Evolutionary conservation across 2,797 vertebrate genomes (phyloP).

Genomic region (Pyrocephalus nanus): DNA sequence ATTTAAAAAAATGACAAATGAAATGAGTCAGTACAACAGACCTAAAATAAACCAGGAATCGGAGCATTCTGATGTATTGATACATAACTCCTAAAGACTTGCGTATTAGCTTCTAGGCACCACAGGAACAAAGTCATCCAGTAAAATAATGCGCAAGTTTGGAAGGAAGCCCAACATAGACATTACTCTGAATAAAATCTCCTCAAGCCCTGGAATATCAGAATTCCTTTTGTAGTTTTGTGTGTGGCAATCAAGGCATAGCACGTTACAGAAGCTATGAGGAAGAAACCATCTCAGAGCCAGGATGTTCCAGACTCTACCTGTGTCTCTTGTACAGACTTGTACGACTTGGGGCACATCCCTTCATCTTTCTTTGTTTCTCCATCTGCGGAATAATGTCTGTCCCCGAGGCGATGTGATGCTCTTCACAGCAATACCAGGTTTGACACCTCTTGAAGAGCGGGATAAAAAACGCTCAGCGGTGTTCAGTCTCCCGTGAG

Average conservation of each 20-base stretch:
- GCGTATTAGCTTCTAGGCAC: not conserved
- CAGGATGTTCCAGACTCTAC: not conserved
- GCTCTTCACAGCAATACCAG: not conserved
- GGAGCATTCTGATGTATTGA: not conserved
- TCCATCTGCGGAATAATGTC: not conserved
- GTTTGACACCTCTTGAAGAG: not conserved
- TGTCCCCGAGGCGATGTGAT: rapidly evolving
- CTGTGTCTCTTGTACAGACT: not conserved
- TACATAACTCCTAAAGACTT: not conserved
- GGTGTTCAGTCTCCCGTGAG: not conserved
- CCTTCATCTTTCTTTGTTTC: not conserved
- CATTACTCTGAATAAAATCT: not conserved
- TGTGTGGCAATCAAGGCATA: not conserved
- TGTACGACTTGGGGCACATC: not conserved
- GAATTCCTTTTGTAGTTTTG: not conserved
- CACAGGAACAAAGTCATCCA: not conserved
- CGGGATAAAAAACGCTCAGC: not conserved
- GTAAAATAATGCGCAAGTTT: not conserved
- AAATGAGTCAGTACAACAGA: not conserved
- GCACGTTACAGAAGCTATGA: rapidly evolving
- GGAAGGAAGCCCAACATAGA: not conserved
- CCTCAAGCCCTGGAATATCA: not conserved
- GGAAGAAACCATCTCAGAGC: not conserved
- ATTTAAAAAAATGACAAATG: not conserved
- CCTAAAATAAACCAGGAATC: not conserved